Base-by-base conservation (phyloP, 23 tunicate genomes). In the Corella eumyota region DNA sequence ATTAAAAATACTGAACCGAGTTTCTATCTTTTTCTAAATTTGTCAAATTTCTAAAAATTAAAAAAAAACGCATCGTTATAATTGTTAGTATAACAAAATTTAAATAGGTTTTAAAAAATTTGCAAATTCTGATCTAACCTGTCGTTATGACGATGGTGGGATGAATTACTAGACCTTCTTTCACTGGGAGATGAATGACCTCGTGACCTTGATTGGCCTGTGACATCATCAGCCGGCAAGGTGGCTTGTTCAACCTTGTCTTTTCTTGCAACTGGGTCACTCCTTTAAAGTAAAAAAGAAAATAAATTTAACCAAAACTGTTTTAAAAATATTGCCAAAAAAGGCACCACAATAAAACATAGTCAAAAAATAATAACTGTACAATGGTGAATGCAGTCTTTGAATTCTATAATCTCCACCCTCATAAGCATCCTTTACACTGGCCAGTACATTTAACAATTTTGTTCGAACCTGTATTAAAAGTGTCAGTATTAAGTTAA, bases 401-500 rank as follows among this genome's bases (percentile, higher is more conserved):
- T 82, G 92, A 3, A 82, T 82, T 27, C 58, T 79, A 50, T 82
- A 82, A 34, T 82, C 75, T 47, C 92, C 92, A 31, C 32, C 34
- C 32, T 67, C 66, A 52, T 51, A 82, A 36, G 92, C 76, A 60
- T 79, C 71, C 25, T 54, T 67, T 11, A 82, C 64, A 29, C 33
- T 68, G 15, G 37, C 21, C 36, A 67, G 44, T 2, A 74, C 81
- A 32, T 73, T 72, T 1, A 36, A 52, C 51, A 82, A 30, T 33
- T 82, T 82, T 45, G 36, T 68, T 31, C 76, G 61, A 50, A 82
- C 56, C 92, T 82, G 32, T 22, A 40, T 11, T 40, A 40, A 40
- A 40, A 40, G 11, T 15, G 11, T 40, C 13, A 15, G 15, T 40
- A 40, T 40, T 40, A 40, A 40, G n/a, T n/a, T n/a, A n/a, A n/a